A percentile compares a stretch with the other conserved stretches of the same genome.
phyloP scores from a whole-genome alignment of 2,797 vertebrate genomes.

The Todus mexicanus region DNA sequence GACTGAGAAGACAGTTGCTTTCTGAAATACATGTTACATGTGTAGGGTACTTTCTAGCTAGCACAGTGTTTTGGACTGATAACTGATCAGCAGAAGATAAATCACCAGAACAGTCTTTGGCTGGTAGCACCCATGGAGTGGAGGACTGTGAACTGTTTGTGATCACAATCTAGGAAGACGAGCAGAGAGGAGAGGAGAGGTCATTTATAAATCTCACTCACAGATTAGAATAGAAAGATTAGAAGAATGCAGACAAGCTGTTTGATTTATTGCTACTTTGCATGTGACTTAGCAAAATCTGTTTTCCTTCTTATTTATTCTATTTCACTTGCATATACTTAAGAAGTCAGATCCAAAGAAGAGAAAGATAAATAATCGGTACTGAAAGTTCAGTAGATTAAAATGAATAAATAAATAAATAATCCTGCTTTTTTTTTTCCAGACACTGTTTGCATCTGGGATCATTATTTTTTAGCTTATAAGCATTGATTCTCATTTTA shows the following conservation, averaged over 20 bases:
- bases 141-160: constrained; percentile 38
- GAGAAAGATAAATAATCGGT: constrained; percentile 46
- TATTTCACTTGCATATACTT: constrained; percentile 45
- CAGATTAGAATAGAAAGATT: constrained; percentile 64
- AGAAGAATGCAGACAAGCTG: constrained; percentile 62
- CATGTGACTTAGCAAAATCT: constrained; percentile 58
- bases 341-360: constrained; percentile 48
- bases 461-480: constrained; percentile 31
- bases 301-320: constrained; percentile 47
- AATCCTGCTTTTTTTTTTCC: not conserved
- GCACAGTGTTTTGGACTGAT: not conserved
- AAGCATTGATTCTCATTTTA: not conserved
- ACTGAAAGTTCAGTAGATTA: constrained; percentile 40
- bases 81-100: constrained; percentile 39
- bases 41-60: constrained; percentile 5
- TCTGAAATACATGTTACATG: constrained; percentile 36
- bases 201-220: constrained; percentile 63
- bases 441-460: not conserved
- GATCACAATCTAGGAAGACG: constrained; percentile 52
- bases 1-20: not conserved
- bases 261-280: constrained; percentile 62
- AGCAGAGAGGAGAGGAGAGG: constrained; percentile 52
- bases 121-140: constrained; percentile 39
- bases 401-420: not conserved
- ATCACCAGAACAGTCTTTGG: constrained; percentile 13